A percentile compares a stretch with the other conserved stretches of the same genome.
These are phyloP conservation scores for Papilio demoleus DNA, from an alignment of 2,888 invertebrate genomes.

Conservation along the genomic window DNA sequence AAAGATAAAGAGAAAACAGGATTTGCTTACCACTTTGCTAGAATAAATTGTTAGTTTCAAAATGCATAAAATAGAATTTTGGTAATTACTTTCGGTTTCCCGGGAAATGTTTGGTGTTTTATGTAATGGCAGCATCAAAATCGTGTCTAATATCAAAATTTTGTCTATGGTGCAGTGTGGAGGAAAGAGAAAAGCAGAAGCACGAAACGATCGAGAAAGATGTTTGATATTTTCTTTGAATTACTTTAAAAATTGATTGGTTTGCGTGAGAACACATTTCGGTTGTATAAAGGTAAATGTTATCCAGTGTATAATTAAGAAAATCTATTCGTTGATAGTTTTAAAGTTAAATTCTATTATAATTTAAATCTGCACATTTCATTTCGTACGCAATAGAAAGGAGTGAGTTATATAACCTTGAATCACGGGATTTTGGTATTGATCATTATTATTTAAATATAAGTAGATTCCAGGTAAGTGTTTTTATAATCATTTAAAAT, in stretches of 20 bases:
- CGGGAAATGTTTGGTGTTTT: not conserved
- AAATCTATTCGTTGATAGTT: slow-evolving; percentile 44
- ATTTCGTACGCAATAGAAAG: slow-evolving; percentile 64
- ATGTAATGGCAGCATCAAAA: slow-evolving; percentile 22
- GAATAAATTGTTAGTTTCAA: not conserved
- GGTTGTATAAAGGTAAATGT: slow-evolving; percentile 78
- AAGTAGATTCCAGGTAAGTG: slow-evolving; percentile 50
- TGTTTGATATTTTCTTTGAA: slow-evolving; percentile 63
- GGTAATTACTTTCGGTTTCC: not conserved
- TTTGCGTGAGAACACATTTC: slow-evolving; percentile 61
- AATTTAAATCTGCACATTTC: slow-evolving; percentile 53
- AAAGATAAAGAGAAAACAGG: too few species aligned
- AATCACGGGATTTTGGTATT: slow-evolving; percentile 81
- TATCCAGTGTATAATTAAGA: slow-evolving; percentile 48
- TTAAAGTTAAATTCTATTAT: slow-evolving; percentile 45
- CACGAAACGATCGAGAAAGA: slow-evolving; percentile 62
- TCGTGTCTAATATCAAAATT: slow-evolving; percentile 10
- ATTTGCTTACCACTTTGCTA: too few species aligned
- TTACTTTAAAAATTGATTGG: slow-evolving; percentile 71
- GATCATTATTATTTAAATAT: slow-evolving; percentile 60
- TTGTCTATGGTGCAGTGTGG: slow-evolving; percentile 44
- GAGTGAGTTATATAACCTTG: slow-evolving; percentile 82
- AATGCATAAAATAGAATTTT: not conserved
- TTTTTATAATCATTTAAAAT: slow-evolving; percentile 36
- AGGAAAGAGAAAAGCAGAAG: slow-evolving; percentile 45